Base-by-base conservation (phyloP, 92 coral and sea anemone species). In the Porites rus region DNA sequence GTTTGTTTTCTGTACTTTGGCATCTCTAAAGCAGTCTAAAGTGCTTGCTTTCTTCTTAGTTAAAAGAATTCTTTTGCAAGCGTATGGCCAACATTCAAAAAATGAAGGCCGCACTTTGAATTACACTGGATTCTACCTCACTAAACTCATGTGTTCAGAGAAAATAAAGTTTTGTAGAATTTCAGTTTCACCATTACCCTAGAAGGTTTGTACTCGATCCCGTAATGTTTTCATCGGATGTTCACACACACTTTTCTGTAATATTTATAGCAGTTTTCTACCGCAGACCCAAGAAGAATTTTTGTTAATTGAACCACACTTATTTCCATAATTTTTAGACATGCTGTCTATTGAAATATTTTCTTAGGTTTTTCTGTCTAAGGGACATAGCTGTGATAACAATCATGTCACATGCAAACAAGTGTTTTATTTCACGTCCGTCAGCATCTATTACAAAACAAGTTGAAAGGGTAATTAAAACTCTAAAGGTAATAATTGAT, bases 251-350 rank as follows among this genome's bases (percentile, higher is more conserved):
- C 14, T 67, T 67, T 24, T 67, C 28, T 24, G 0, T 21, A 14
- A 11, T 67, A 21, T 21, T 6, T 67, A 21, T 6, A 6, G 20
- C 60, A 17, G 53, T 68, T 69, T 6, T 51, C 18, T 52, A 19
- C 56, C 46, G 74, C 51, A 69, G 31, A 53, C 20, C 56, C n/a
- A 61, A 68, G 75, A 51, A 72, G 43, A 52, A 78, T 10, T 22
- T 54, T 28, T 56, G 56, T 21, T 58, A 46, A 74, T 73, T 65
- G 12, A 66, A 79, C 51, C 14, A 19, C 18, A 6, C 65, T 16
- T 72, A 83, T 73, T 83, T 73, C 87, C 87, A 83, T 83, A 83
- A 83, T 62, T 43, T 64, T 25, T 17, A 83, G 87, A 74, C 87
- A 83, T 19, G 46, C 46, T 65, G 80, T 64, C 62, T 62, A 52